These are phyloP conservation scores for Pristionchus japonicus DNA, from an alignment of 2,888 invertebrate genomes.

Conservation along the genomic window DNA sequence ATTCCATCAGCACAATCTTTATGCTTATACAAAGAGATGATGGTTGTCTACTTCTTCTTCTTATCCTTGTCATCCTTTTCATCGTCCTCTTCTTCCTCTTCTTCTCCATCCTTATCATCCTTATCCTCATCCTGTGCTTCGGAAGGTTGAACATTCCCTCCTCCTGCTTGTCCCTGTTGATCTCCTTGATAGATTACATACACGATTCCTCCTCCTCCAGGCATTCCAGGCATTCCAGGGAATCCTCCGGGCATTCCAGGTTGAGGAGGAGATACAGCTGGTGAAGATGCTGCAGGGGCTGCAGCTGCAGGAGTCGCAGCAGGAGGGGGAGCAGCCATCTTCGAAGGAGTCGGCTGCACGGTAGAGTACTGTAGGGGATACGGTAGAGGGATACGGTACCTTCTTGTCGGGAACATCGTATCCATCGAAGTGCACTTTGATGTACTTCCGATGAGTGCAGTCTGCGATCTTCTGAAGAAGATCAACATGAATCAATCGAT, in stretches of 20 bases:
- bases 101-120: not conserved
- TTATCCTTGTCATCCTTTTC: not conserved
- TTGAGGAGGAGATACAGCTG: not conserved
- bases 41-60: not conserved
- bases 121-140: not conserved
- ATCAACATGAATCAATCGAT: not conserved
- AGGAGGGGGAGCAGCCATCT: not conserved
- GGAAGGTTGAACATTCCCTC: not conserved
- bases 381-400: slow-evolving; percentile 24
- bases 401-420: slow-evolving; percentile 24
- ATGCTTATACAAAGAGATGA: not conserved
- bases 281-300: not conserved
- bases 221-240: not conserved
- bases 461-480: not conserved
- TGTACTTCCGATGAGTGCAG: not conserved
- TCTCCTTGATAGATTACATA: slow-evolving; percentile 33
- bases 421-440: slow-evolving; percentile 12
- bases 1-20: not conserved
- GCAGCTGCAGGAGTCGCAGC: not conserved
- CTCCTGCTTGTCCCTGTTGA: not conserved
- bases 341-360: too few relatives aligned
- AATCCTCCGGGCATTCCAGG: not conserved
- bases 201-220: slow-evolving; percentile 24
- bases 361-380: too few relatives aligned
- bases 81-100: slow-evolving; percentile 3